Base-by-base conservation (phyloP, 35 echinoderm and acorn worm species). In the Acanthaster planci region DNA sequence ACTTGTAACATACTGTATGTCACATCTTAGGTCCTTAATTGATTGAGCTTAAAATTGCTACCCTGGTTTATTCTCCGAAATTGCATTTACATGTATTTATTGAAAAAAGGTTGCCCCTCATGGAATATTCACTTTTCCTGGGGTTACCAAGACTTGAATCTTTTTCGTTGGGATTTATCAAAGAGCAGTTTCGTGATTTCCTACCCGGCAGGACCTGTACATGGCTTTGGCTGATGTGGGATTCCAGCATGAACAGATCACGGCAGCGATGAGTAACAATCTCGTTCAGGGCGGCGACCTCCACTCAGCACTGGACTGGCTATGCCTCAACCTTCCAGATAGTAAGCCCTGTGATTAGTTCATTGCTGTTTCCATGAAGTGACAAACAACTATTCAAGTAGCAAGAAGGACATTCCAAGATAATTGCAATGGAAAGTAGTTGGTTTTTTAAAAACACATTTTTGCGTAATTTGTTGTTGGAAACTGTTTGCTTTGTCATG, bases 221-320 rank as follows among this genome's bases (percentile, higher is more conserved):
- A 89, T 92, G 78, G 87, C 94, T 36, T 82, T 97, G 22, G 38
- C 60, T 56, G 87, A 87, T 38, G 90, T 97, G n/a, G 93, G 94
- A 34, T 97, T 97, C 82, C 86, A 89, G 52, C 90, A 97, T 81
- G 82, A 57, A 29, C 94, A 97, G 78, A 92, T 97, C 37, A 82
- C 86, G 29, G 94, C 92, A 83, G 86, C 94, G 12, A 97, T 97
- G 94, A 88, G 84, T 39, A 88, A 92, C 39, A 92, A 87, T 0
- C 87, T 97, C 50, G 82, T 78, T 55, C 72, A 89, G 52, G 94
- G 94, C 2, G 94, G 94, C 31, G 94, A 97, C 78, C 78, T 97
- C 38, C 91, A 97, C 75, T 59, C 83, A 22, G 90, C 94, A 58
- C 68, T 97, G 12, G 94, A 97, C 76, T 97, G 94, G 94, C 90